These are phyloP conservation scores for Siniperca knerii DNA, from an alignment of 2,113 vertebrate genomes.

Conservation along the genomic window DNA sequence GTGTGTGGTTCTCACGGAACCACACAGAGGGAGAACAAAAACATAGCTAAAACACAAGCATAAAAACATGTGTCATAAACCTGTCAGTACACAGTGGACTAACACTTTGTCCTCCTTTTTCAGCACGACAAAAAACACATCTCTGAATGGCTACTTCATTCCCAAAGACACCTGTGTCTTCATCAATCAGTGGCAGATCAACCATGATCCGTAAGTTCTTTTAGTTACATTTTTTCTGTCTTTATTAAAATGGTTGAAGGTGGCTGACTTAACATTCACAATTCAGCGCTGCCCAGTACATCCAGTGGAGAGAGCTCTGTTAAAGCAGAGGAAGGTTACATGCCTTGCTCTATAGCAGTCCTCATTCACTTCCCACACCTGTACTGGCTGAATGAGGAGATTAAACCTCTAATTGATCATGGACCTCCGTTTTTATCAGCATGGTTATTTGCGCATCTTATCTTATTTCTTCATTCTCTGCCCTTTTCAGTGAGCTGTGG, in stretches of 20 bases:
- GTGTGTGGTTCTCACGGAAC: neutral
- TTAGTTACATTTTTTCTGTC: neutral
- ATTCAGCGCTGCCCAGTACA: neutral
- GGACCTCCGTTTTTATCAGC: neutral
- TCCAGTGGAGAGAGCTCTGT: neutral
- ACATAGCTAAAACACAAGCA: neutral
- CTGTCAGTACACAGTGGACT: neutral
- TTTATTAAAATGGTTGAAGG: neutral
- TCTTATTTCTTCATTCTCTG: conserved; percentile 9
- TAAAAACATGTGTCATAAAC: neutral
- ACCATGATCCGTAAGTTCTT: conserved; percentile 93
- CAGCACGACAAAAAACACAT: conserved; percentile 90
- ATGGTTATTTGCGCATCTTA: neutral
- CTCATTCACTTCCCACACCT: neutral
- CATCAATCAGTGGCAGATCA: conserved; percentile 97
- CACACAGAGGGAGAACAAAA: neutral
- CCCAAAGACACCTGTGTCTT: conserved; percentile 93
- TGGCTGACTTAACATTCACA: neutral
- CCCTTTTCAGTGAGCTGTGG: conserved; percentile 88
- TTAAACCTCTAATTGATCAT: neutral
- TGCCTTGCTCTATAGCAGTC: neutral
- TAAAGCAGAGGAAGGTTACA: neutral
- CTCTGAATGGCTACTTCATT: conserved; percentile 90
- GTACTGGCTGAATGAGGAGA: neutral
- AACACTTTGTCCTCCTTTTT: conserved; percentile 36